Evolutionary conservation across 2,888 invertebrate genomes (phyloP).

Genomic region (Apodemia zela): DNA sequence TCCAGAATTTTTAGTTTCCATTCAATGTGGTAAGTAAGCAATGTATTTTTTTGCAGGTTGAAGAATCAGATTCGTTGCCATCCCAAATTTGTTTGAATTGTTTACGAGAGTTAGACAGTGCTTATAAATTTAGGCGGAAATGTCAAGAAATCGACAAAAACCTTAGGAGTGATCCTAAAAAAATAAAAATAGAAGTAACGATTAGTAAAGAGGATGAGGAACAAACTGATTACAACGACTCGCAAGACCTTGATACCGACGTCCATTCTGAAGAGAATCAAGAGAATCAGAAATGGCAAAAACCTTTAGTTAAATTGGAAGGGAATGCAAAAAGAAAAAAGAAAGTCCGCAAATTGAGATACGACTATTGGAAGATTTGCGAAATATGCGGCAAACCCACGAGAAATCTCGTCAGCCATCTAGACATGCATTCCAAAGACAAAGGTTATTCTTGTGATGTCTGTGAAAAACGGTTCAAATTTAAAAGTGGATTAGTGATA

Average conservation of each 20-base stretch:
- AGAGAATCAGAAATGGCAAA: constrained; percentile 28
- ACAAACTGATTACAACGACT: constrained; percentile 32
- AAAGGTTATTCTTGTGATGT: constrained; percentile 64
- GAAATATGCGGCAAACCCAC: constrained; percentile 72
- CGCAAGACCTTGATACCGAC: constrained; percentile 37
- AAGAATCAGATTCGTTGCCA: constrained; percentile 58
- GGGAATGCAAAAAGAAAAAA: constrained; percentile 36
- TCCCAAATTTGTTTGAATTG: constrained; percentile 63
- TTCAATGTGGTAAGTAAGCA: no score
- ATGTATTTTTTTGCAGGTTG: constrained; percentile 55
- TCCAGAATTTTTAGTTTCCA: no score
- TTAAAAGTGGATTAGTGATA: constrained; percentile 66
- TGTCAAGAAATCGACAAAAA: constrained; percentile 64
- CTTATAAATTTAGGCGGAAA: constrained; percentile 69
- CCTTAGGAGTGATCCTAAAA: constrained; percentile 39
- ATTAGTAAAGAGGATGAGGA: background rate
- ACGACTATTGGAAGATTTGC: constrained; percentile 70
- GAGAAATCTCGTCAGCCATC: constrained; percentile 59
- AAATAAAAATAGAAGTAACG: constrained; percentile 38
- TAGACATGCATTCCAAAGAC: constrained; percentile 63
- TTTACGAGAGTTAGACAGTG: constrained; percentile 59
- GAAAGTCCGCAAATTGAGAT: constrained; percentile 50
- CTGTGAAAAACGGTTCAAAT: constrained; percentile 73
- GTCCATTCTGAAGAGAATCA: constrained; percentile 38
- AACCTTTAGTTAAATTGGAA: constrained; percentile 9